A percentile compares a stretch with the other conserved stretches of the same genome.
These are phyloP conservation scores for Pomatorhinus ruficollis DNA, from an alignment of 2,113 vertebrate species.

Conservation along the genomic window DNA sequence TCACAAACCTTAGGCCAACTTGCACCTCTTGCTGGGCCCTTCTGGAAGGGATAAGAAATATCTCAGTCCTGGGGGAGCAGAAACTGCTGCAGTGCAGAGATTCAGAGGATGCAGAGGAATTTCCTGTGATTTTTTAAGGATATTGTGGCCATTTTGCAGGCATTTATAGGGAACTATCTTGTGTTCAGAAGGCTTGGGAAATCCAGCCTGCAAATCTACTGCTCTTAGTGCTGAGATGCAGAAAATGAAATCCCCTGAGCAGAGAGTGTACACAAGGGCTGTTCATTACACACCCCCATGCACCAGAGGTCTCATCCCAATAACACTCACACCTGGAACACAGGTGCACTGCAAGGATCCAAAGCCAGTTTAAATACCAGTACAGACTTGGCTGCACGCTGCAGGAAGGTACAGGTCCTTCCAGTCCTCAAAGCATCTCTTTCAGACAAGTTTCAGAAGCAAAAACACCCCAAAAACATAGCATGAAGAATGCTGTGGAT, in stretches of 20 bases:
- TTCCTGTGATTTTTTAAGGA: background rate
- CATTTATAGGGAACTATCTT: background rate
- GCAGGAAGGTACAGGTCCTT: background rate
- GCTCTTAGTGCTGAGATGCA: background rate
- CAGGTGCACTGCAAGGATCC: background rate
- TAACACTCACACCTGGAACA: background rate
- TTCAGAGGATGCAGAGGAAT: background rate
- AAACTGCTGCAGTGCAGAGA: background rate
- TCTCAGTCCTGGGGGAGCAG: background rate
- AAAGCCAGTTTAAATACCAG: background rate
- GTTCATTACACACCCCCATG: background rate
- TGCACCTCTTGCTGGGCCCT: background rate
- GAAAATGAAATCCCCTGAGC: background rate
- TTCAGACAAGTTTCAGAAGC: background rate
- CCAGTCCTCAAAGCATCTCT: background rate
- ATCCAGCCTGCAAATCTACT: background rate
- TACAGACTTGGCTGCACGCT: rapidly evolving
- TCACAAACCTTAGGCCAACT: background rate
- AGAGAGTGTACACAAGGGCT: background rate
- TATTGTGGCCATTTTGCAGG: background rate
- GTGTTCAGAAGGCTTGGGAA: background rate
- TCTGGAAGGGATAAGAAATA: background rate
- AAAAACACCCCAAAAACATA: background rate
- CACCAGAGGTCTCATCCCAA: background rate
- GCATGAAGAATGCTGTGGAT: background rate